A percentile compares a stretch with the other conserved stretches of the same genome.
These are phyloP conservation scores for Crax fasciolata DNA, from an alignment of 2,797 vertebrate genomes.

Conservation along the genomic window DNA sequence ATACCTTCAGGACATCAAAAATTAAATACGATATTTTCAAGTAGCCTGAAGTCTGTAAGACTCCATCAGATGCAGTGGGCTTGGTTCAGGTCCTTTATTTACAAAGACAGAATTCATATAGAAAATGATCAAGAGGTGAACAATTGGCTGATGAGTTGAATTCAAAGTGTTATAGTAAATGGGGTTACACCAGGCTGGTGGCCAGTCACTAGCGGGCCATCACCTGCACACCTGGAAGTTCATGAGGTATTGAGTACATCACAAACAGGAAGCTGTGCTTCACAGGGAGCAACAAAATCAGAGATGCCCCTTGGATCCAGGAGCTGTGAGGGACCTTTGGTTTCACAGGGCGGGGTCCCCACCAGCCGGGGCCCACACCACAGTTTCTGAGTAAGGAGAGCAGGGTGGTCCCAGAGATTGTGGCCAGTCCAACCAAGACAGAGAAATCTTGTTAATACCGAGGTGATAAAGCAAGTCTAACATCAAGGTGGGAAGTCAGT, in stretches of 20 bases:
- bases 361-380: background rate
- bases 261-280: background rate
- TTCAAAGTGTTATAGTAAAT: background rate
- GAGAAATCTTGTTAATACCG: background rate
- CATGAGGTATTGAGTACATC: background rate
- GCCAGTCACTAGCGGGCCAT: background rate
- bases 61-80: background rate
- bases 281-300: background rate
- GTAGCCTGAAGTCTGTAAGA: background rate
- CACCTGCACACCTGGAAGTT: background rate
- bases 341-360: background rate
- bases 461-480: background rate
- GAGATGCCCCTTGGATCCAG: fast-evolving
- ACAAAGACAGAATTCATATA: background rate
- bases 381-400: background rate
- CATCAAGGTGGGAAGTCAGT: background rate
- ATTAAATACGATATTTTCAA: background rate
- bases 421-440: background rate
- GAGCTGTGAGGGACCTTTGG: background rate
- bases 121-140: background rate
- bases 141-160: background rate
- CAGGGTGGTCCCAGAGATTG: background rate
- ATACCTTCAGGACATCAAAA: background rate
- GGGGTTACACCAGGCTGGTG: background rate
- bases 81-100: background rate